phyloP scores from a whole-genome alignment of 2,888 invertebrate genomes.

The Andrena chrysosceles region DNA sequence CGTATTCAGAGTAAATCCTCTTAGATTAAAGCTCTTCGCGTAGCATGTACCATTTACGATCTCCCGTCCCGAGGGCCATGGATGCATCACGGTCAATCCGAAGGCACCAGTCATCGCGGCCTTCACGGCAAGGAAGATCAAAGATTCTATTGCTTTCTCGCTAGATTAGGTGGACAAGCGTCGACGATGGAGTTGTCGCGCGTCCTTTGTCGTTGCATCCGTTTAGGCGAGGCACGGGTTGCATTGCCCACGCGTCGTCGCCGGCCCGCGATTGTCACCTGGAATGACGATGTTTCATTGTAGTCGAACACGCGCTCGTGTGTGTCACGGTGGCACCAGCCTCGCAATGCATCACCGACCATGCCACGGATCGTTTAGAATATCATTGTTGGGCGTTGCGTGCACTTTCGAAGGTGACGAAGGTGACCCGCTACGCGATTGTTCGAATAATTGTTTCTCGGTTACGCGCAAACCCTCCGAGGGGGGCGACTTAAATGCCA shows the following conservation, averaged over 20 bases:
- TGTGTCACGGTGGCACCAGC: conserved; percentile 56
- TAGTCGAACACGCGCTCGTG: conserved; percentile 49
- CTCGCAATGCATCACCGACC: conserved; percentile 76
- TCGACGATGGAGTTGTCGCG: conserved; percentile 42
- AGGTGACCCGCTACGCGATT: conserved; percentile 59
- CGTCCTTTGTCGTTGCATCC: conserved; percentile 65
- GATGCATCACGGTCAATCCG: conserved; percentile 24
- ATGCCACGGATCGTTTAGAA: conserved; percentile 74
- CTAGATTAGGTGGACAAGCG: conserved; percentile 24
- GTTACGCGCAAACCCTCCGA: conserved; percentile 9
- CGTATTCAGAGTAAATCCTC: too few relatives aligned
- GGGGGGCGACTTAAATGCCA: conserved; percentile 29
- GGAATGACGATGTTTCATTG: conserved; percentile 71
- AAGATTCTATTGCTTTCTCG: conserved; percentile 13
- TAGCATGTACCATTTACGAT: conserved; percentile 31
- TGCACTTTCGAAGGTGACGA: conserved; percentile 67
- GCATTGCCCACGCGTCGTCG: conserved; percentile 78
- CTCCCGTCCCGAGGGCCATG: background rate
- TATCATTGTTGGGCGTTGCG: conserved; percentile 70
- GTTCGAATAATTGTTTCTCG: conserved; percentile 46
- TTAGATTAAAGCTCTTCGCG: background rate
- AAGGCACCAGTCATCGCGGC: conserved; percentile 48
- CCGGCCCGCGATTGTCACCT: conserved; percentile 62
- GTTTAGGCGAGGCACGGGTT: conserved; percentile 77
- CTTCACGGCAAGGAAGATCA: conserved; percentile 49